Base-by-base conservation (phyloP, 2,888 invertebrate species). In the Luffia ferchaultella region DNA sequence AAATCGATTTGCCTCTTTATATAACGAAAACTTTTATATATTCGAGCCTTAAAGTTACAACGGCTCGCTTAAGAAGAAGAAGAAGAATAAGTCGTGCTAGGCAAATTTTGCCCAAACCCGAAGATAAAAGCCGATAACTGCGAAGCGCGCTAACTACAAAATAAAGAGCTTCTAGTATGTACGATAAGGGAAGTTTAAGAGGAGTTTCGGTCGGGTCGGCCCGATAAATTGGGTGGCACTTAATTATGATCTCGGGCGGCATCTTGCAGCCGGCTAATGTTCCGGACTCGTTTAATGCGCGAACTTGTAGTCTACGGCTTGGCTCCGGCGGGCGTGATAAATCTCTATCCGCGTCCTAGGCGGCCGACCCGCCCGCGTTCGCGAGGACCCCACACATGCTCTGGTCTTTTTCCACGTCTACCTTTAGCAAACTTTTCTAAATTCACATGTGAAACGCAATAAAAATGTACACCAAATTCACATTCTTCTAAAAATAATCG, bases 221-320 rank as follows among this genome's bases (percentile, higher is more conserved):
- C 82, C 83, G 77, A 83, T 83, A 83, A 82, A 83, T 83, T 79
- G 82, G 80, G 76, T 76, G 78, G 78, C 80, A 82, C 79, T 83
- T 83, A 83, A 83, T 83, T 83, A 83, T 80, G 82, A 83, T 82
- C 80, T 80, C 73, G 80, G 77, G 77, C 76, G 79, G 83, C 82
- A 82, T 82, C 80, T 83, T 82, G 82, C 82, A 80, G 70, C 71
- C 75, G 76, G 77, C 79, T 82, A 82, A 82, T 82, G 80, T 78
- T 72, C 76, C 79, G 74, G 77, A 80, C 67, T 82, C 79, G 79
- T 82, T 80, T 80, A 82, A 82, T 82, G 79, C 78, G 80, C 78
- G 76, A 83, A 83, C 82, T 83, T 82, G 77, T 76, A 76, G 74
- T 67, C 76, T 73, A 70, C 63, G 74, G 67, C 76, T 73, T 70